phyloP scores from a whole-genome alignment of 2,888 invertebrate species.

The Steinernema hermaphroditum region DNA sequence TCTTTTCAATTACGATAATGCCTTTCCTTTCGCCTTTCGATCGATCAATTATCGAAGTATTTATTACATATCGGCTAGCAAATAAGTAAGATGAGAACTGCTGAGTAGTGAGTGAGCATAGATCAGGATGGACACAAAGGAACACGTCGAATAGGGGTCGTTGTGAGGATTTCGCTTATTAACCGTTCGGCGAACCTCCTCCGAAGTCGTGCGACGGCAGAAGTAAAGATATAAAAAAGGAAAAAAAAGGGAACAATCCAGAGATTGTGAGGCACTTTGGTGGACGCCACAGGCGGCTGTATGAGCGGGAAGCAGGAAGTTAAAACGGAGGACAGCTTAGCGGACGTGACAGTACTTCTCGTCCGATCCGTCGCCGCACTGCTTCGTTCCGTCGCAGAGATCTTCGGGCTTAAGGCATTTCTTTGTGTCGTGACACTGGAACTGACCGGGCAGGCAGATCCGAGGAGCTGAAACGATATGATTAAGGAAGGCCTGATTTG shows the following conservation, averaged over 20 bases:
- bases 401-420: slow-evolving; percentile 50
- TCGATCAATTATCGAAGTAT: too few relatives aligned
- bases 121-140: background rate
- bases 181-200: slow-evolving; percentile 16
- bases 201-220: background rate
- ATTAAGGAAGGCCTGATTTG: too few relatives aligned
- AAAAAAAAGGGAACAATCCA: background rate
- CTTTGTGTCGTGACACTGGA: slow-evolving; percentile 87
- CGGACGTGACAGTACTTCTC: slow-evolving; percentile 50
- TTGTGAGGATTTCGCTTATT: slow-evolving; percentile 6
- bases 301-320: background rate
- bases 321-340: background rate
- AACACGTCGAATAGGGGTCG: background rate
- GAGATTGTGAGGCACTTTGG: slow-evolving; percentile 18
- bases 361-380: slow-evolving; percentile 56
- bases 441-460: slow-evolving; percentile 84
- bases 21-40: too few relatives aligned
- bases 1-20: too few relatives aligned
- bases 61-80: too few relatives aligned
- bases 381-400: slow-evolving; percentile 53
- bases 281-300: slow-evolving; percentile 6
- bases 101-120: background rate
- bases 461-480: slow-evolving; percentile 69
- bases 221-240: background rate
- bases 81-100: too few relatives aligned